These are phyloP conservation scores for Sigmodon hispidus DNA, from an alignment of 2,113 vertebrate species.

Conservation along the genomic window DNA sequence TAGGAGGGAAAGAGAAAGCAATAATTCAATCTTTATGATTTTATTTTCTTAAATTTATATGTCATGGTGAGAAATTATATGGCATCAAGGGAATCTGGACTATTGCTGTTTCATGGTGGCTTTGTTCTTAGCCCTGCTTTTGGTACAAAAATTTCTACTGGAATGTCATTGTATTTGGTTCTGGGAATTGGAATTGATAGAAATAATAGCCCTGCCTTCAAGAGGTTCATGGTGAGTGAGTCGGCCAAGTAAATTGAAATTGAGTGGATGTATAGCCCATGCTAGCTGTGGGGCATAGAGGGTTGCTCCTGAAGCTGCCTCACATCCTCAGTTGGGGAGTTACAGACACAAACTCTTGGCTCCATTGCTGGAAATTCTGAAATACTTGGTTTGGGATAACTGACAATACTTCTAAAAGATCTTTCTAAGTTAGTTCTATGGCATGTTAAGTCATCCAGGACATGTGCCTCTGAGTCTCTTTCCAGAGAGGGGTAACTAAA, in stretches of 20 bases:
- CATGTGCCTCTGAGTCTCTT: background rate
- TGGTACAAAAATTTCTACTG: background rate
- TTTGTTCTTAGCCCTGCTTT: background rate
- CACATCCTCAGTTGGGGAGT: background rate
- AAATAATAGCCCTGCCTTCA: background rate
- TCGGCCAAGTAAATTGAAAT: background rate
- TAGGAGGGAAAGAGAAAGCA: background rate
- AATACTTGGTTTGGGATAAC: background rate
- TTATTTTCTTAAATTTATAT: constrained; percentile 11
- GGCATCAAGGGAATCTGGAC: background rate
- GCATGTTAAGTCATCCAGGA: background rate
- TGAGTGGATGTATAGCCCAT: background rate
- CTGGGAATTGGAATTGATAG: background rate
- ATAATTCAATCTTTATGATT: background rate
- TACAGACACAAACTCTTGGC: background rate
- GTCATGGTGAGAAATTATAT: background rate
- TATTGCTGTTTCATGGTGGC: background rate
- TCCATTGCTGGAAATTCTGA: background rate
- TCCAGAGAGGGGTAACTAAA: background rate
- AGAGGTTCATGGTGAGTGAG: background rate
- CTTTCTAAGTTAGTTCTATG: too few relatives aligned
- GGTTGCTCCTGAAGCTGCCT: background rate
- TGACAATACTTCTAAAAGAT: background rate
- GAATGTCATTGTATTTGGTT: background rate
- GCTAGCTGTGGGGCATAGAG: background rate